Percentiles rank a stretch among this genome's conserved stretches.
Conservation (phyloP, 1,140 invertebrate genomes). For the Zaprionus kolodkinae region DNA sequence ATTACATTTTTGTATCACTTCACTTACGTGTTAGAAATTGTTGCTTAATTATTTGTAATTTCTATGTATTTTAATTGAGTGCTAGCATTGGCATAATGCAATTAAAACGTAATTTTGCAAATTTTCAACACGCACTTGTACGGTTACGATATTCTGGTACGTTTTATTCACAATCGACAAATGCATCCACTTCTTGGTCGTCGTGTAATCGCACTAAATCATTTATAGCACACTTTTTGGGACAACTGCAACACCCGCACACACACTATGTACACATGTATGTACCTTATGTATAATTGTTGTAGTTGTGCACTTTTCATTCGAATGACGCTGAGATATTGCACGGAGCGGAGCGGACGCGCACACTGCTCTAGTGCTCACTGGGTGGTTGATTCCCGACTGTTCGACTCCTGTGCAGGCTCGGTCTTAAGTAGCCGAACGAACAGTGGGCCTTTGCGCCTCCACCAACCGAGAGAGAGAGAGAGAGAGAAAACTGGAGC, state of each 20-base stretch:
- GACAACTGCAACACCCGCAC: slow-evolving; percentile 34
- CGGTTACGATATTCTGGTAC: slow-evolving; percentile 34
- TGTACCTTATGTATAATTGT: slow-evolving; percentile 20
- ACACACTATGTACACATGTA: slow-evolving; percentile 19
- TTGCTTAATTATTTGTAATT: background rate
- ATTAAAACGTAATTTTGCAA: slow-evolving; percentile 62
- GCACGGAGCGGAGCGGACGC: slow-evolving; percentile 29
- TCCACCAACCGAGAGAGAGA: slow-evolving; percentile 23
- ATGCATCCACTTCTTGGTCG: slow-evolving; percentile 47
- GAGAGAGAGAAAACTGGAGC: slow-evolving; percentile 7
- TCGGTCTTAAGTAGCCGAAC: slow-evolving; percentile 7
- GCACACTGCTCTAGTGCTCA: slow-evolving; percentile 43
- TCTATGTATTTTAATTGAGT: background rate
- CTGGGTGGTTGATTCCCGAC: slow-evolving; percentile 62
- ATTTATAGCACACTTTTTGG: slow-evolving; percentile 60
- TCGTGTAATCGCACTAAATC: slow-evolving; percentile 55
- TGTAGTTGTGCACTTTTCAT: slow-evolving; percentile 46
- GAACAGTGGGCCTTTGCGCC: slow-evolving; percentile 22
- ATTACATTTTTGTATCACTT: background rate
- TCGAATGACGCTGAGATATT: slow-evolving; percentile 36
- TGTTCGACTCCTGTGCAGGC: slow-evolving; percentile 44
- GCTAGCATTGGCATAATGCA: slow-evolving; percentile 15
- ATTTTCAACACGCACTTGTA: slow-evolving; percentile 57
- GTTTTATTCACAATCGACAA: slow-evolving; percentile 28
- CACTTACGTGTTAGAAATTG: background rate